A percentile compares a stretch with the other conserved stretches of the same genome.
phyloP scores from a whole-genome alignment of 2,113 vertebrate species.

The Columba janthina region DNA sequence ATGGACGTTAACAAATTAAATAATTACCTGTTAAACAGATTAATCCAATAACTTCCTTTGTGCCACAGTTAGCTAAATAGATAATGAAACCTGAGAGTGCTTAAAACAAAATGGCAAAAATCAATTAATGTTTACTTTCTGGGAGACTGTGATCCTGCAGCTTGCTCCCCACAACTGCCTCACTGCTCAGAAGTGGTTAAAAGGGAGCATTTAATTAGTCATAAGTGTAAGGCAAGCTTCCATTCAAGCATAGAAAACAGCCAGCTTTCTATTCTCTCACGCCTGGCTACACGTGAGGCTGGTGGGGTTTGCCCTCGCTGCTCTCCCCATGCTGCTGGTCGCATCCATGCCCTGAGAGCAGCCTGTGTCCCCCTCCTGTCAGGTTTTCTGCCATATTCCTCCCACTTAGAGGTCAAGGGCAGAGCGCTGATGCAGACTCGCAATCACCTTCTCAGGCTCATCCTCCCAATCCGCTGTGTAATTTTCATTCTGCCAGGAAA shows the following conservation, averaged over 20 bases:
- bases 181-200: background rate
- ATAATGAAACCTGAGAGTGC: background rate
- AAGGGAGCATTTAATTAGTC: background rate
- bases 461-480: background rate
- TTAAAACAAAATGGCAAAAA: background rate
- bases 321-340: background rate
- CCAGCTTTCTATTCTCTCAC: background rate
- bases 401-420: background rate
- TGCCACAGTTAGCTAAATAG: background rate
- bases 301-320: background rate
- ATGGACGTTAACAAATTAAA: background rate
- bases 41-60: background rate
- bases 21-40: background rate
- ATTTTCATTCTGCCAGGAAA: background rate
- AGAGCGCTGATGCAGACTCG: background rate
- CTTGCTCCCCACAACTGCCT: accelerated
- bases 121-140: background rate
- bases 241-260: background rate
- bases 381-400: background rate
- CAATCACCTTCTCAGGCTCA: background rate
- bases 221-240: background rate
- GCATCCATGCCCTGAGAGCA: accelerated
- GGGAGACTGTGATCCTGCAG: background rate
- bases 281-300: background rate
- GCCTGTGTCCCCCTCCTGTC: background rate